Base-by-base conservation (phyloP, 1,140 invertebrate species). In the Chelonus insularis region DNA sequence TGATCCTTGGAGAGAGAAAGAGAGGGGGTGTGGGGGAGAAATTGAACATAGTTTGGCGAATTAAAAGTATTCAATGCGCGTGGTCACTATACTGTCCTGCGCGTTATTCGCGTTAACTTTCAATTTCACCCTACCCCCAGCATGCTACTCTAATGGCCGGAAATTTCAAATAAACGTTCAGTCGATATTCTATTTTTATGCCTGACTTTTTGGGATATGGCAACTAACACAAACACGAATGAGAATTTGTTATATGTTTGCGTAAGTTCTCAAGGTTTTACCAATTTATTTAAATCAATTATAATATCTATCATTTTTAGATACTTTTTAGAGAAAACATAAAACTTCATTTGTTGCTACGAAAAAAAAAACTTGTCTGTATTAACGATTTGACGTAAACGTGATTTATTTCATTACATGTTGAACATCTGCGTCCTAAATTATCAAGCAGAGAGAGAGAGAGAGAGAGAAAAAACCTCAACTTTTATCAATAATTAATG, bases 91-190 rank as follows among this genome's bases (percentile, higher is more conserved):
- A 39, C 25, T 11, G 52, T 20, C 36, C 37, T 12, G 52, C 16
- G 12, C 36, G 34, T 39, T 55, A 21, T 55, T 55, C 52, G 34
- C 37, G 37, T 55, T 55, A 36, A 39, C 52, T 55, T 55, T 55
- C 52, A 36, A 55, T 39, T 55, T 36, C 37, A 55, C 12, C 36
- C 36, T 55, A 55, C 36, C 16, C 36, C 16, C 6, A 25, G 37
- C 34, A 36, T 39, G 36, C 29, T 16, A 12, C 20, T 50, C 47
- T 29, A 50, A 50, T 18, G 9, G 47, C 50, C 50, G 50, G 50
- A 29, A 29, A 52, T 50, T 25, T 25, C 9, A 29, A 7, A 21
- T 21, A 45, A 45, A 12, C 18, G 12, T 39, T n/a, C 36, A 39
- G 36, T 39, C 36, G 36, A 39, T 39, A 39, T 39, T 39, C 36